phyloP scores from a whole-genome alignment of 64 coral and sea anemone genomes.

The Porites lutea region DNA sequence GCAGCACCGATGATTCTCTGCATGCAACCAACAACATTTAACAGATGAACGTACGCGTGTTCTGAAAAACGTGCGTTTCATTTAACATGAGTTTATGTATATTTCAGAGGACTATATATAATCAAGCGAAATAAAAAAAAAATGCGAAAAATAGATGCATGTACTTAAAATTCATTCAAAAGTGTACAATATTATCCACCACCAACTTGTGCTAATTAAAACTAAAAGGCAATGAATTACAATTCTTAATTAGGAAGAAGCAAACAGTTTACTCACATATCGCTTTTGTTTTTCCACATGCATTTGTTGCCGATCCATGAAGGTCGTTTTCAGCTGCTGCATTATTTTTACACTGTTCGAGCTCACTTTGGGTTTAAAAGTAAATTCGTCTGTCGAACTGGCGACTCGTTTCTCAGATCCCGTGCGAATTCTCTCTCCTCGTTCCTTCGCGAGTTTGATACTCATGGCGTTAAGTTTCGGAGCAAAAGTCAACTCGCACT shows the following conservation, averaged over 20 bases:
- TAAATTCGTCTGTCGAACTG: slow-evolving; percentile 80
- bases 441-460: slow-evolving; percentile 80
- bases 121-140: too few species aligned
- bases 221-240: neutral
- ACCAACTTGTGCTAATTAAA: too few species aligned
- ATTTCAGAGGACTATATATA: too few species aligned
- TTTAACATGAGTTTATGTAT: too few species aligned
- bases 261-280: slow-evolving; percentile 61
- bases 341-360: slow-evolving; percentile 91
- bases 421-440: slow-evolving; percentile 52
- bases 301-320: slow-evolving; percentile 93
- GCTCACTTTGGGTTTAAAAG: slow-evolving; percentile 98
- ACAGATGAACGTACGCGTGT: too few species aligned
- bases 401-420: slow-evolving; percentile 37
- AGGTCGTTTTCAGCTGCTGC: slow-evolving; percentile 93
- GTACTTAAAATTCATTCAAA: too few species aligned
- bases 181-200: too few species aligned
- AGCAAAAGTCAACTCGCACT: slow-evolving; percentile 91
- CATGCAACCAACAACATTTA: too few species aligned
- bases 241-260: neutral
- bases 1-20: too few species aligned
- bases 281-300: slow-evolving; percentile 93
- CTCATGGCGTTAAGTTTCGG: slow-evolving; percentile 83
- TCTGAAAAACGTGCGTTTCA: too few species aligned
- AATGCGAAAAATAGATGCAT: too few species aligned